Evolutionary conservation across 2,888 invertebrate species (phyloP).

Genomic region (Salpingus planirostris): DNA sequence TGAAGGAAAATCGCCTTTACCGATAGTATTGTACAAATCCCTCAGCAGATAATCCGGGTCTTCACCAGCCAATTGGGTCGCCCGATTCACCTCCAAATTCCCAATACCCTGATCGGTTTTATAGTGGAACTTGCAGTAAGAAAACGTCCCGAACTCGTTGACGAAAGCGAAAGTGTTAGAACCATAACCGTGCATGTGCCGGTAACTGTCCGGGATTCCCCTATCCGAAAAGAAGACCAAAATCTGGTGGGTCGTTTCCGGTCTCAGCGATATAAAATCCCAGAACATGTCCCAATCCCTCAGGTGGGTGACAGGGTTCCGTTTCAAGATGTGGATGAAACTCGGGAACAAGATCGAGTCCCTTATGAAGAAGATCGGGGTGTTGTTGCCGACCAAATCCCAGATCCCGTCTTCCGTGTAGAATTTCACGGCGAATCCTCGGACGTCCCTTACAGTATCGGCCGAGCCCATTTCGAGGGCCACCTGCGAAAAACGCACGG

Average conservation of each 20-base stretch:
- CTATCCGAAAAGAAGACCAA: conserved; percentile 83
- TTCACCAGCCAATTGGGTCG: conserved; percentile 56
- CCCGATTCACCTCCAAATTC: conserved; percentile 61
- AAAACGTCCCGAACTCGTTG: conserved; percentile 58
- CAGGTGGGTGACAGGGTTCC: conserved; percentile 86
- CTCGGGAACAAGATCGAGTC: conserved; percentile 87
- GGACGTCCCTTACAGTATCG: conserved; percentile 81
- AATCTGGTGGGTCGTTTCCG: conserved; percentile 81
- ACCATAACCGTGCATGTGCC: conserved; percentile 72
- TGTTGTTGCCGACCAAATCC: conserved; percentile 91
- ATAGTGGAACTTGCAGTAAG: conserved; percentile 89
- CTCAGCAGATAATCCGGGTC: conserved; percentile 86
- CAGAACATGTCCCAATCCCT: conserved; percentile 93
- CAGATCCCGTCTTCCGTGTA: conserved; percentile 89
- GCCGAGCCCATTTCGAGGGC: conserved; percentile 86
- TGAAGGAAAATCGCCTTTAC: conserved; percentile 59
- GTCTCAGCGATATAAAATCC: conserved; percentile 85
- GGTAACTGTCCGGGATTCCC: conserved; percentile 83
- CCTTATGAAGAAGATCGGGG: conserved; percentile 86
- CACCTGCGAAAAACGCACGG: conserved; percentile 71
- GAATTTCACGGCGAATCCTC: conserved; percentile 90
- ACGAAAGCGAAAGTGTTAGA: conserved; percentile 89
- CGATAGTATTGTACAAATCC: conserved; percentile 86
- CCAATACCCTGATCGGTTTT: conserved; percentile 86
- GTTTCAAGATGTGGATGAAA: conserved; percentile 93